Evolutionary conservation across 2,888 invertebrate genomes (phyloP).

Genomic region (Caenorhabditis drosophilae): DNA sequence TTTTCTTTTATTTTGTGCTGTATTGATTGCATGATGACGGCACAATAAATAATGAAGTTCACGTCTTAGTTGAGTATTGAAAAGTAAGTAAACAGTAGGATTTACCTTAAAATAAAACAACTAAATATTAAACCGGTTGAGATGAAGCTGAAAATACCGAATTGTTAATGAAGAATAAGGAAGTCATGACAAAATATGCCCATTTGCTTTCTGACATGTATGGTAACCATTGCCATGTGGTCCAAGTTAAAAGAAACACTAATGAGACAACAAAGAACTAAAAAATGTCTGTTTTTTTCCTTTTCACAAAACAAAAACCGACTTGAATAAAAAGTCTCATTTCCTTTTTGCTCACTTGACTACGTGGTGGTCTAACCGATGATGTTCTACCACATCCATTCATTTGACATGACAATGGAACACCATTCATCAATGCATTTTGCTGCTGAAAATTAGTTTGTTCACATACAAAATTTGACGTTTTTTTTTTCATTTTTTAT

Average conservation of each 20-base stretch:
- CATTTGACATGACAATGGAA: conserved; percentile 39
- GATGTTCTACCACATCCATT: conserved; percentile 48
- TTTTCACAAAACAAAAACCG: neutral
- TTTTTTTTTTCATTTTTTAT: neutral
- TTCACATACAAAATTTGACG: neutral
- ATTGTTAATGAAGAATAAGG: conserved; percentile 66
- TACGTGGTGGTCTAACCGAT: conserved; percentile 57
- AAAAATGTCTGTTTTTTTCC: conserved; percentile 15
- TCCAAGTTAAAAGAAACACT: conserved; percentile 64
- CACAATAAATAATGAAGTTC: conserved; percentile 62
- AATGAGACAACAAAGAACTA: conserved; percentile 67
- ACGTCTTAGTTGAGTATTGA: conserved; percentile 61
- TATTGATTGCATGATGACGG: conserved; percentile 40
- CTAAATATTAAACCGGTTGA: too few species aligned
- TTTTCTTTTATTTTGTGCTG: conserved; percentile 39
- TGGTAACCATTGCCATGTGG: conserved; percentile 67
- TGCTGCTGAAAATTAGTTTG: conserved; percentile 54
- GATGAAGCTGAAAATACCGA: too few species aligned
- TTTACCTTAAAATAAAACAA: conserved; percentile 53
- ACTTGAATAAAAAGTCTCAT: conserved; percentile 65
- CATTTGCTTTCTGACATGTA: conserved; percentile 58
- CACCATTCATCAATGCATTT: conserved; percentile 47
- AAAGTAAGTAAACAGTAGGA: conserved; percentile 66
- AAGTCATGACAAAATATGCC: conserved; percentile 65
- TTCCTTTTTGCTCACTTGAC: conserved; percentile 64